A percentile compares a stretch with the other conserved stretches of the same genome.
These are phyloP conservation scores for Holcopasites calliopsidis DNA, from an alignment of 1,140 invertebrate species.

Conservation along the genomic window DNA sequence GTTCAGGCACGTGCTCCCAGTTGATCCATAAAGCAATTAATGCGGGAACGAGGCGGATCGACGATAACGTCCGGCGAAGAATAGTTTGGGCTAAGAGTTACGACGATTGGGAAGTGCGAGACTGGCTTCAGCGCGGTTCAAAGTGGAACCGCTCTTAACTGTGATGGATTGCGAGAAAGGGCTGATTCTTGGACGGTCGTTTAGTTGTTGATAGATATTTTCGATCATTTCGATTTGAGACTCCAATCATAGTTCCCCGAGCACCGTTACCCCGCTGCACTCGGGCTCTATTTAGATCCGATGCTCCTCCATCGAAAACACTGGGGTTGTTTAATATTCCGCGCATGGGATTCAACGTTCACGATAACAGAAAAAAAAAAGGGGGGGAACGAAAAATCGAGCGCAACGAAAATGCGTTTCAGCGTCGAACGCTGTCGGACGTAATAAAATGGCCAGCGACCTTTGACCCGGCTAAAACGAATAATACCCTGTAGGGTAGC, in stretches of 20 bases:
- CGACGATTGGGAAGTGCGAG: no score
- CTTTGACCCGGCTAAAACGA: not conserved
- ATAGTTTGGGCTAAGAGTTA: not conserved
- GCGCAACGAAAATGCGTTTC: not conserved
- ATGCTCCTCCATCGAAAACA: not conserved
- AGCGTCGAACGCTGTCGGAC: no score
- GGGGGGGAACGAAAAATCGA: not conserved
- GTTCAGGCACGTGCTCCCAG: slow-evolving; percentile 38
- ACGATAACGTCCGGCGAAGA: not conserved
- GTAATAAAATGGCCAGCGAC: not conserved
- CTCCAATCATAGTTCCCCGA: no score
- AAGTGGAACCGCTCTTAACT: no score
- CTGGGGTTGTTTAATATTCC: not conserved
- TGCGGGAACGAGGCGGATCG: slow-evolving; percentile 44
- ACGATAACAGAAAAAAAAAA: not conserved
- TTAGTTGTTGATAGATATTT: no score
- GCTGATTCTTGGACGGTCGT: no score
- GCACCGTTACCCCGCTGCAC: no score
- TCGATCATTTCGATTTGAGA: no score
- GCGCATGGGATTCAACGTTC: not conserved
- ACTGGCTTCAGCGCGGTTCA: no score
- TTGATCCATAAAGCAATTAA: slow-evolving; percentile 62
- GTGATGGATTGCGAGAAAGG: no score
- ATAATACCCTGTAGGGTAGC: not conserved
- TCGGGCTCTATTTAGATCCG: no score